Conservation (phyloP, 2,888 invertebrate species). For the Conus canariensis region DNA sequence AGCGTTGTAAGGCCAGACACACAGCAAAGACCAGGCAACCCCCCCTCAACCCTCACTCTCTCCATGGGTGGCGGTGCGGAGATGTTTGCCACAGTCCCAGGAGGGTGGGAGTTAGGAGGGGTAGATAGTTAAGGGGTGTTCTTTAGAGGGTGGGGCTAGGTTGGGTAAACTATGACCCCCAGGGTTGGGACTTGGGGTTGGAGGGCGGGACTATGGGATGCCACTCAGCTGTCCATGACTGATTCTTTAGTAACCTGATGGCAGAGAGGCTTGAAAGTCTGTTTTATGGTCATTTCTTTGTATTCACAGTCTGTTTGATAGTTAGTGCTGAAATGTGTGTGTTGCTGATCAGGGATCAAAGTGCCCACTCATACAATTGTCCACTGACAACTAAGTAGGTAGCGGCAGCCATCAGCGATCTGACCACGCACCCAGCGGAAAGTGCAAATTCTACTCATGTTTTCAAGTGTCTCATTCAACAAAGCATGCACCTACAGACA, state of each 20-base stretch:
- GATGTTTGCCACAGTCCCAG: constrained; percentile 35
- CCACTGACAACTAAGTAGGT: too few relatives aligned
- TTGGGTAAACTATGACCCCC: constrained; percentile 3
- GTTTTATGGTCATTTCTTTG: background rate
- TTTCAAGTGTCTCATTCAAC: too few relatives aligned
- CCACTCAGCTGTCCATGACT: constrained; percentile 31
- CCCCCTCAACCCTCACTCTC: constrained; percentile 3
- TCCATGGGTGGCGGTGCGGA: constrained; percentile 11
- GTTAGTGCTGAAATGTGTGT: background rate
- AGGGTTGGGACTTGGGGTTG: constrained; percentile 18
- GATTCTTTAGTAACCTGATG: constrained; percentile 44
- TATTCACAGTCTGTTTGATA: background rate
- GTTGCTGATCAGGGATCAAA: too few relatives aligned
- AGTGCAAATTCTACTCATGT: too few relatives aligned
- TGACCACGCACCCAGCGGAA: too few relatives aligned
- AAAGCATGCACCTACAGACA: too few relatives aligned
- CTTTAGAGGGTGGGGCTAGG: constrained; percentile 12
- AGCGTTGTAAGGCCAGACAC: constrained; percentile 43
- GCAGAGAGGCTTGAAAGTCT: background rate
- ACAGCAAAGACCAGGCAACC: constrained; percentile 20
- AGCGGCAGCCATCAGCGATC: too few relatives aligned
- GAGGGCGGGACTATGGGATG: constrained; percentile 25
- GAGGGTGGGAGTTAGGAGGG: constrained; percentile 12
- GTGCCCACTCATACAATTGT: too few relatives aligned
- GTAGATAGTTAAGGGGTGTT: constrained; percentile 12